These are phyloP conservation scores for Drosophila merina DNA, from an alignment of 2,888 invertebrate species.

Conservation along the genomic window DNA sequence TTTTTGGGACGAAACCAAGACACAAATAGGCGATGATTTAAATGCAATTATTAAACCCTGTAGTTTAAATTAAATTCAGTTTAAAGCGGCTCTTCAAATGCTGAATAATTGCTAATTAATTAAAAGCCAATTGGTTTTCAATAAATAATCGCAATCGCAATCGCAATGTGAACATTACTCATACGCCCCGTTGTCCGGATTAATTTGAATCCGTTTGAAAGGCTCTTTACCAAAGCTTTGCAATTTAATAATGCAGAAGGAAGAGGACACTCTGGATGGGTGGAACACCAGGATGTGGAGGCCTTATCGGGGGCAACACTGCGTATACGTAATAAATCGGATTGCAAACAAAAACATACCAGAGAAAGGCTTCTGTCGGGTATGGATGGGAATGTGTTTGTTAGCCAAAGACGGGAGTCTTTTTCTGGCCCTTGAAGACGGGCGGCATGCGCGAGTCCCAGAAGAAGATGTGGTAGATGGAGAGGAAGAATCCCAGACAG, in stretches of 20 bases:
- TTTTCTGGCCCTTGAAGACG: conserved; percentile 81
- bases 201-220: background rate
- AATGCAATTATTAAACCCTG: background rate
- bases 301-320: background rate
- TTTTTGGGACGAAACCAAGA: background rate
- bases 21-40: background rate
- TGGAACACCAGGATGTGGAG: background rate
- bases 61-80: background rate
- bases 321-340: background rate
- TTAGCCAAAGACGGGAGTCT: conserved; percentile 66
- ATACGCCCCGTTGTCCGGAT: background rate
- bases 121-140: background rate
- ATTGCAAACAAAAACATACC: background rate
- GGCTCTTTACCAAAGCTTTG: background rate
- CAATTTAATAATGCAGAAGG: background rate
- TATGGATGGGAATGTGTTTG: background rate
- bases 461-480: conserved; percentile 82
- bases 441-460: conserved; percentile 84
- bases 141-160: background rate
- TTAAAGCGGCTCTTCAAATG: background rate
- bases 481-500: conserved; percentile 81
- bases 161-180: background rate
- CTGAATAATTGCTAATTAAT: background rate
- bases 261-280: background rate
- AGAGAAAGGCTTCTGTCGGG: background rate